Conservation (phyloP, 1,140 invertebrate species). For the Trichomalopsis sarcophagae region DNA sequence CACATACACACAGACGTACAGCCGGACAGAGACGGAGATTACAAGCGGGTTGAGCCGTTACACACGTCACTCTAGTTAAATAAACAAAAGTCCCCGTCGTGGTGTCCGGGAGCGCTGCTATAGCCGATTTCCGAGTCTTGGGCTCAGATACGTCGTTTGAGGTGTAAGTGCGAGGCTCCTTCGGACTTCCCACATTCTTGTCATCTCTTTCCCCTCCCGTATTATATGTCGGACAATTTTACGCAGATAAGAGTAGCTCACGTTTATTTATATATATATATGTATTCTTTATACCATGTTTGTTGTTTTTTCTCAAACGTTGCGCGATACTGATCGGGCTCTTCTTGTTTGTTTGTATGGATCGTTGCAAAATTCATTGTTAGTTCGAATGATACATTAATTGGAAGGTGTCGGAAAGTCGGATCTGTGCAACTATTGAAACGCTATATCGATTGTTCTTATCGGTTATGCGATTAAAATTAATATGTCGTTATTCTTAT, state of each 20-base stretch:
- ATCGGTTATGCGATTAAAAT: too few species aligned
- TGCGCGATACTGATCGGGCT: neutral
- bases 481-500: too few species aligned
- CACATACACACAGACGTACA: too few species aligned
- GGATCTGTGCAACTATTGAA: neutral
- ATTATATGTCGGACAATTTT: neutral
- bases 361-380: neutral
- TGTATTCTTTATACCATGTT: neutral
- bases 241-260: neutral
- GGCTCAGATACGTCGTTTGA: neutral
- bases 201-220: neutral
- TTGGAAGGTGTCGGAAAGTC: too few species aligned
- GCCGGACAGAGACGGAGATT: neutral
- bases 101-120: neutral
- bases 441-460: neutral
- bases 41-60: constrained; percentile 35
- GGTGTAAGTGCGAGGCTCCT: neutral
- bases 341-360: neutral
- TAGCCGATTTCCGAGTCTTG: neutral
- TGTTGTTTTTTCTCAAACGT: neutral
- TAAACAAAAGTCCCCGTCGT: constrained; percentile 58
- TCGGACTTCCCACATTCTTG: neutral
- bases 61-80: constrained; percentile 64
- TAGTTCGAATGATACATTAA: too few species aligned
- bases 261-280: neutral